Conservation (phyloP, 2,888 invertebrate species). For the Atrina japonica region DNA sequence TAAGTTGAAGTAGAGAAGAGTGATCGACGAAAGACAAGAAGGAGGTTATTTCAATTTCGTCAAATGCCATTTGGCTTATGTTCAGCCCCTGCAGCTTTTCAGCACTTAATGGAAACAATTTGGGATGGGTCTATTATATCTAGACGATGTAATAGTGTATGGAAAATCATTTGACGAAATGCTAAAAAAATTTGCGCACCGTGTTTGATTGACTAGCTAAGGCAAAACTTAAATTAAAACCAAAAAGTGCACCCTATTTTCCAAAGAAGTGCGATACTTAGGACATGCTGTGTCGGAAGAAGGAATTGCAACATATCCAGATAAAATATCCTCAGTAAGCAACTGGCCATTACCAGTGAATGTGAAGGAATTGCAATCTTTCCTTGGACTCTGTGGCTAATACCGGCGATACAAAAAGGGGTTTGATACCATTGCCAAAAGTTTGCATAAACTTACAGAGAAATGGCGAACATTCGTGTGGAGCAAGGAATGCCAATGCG, state of each 20-base stretch:
- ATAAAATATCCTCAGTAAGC: no score
- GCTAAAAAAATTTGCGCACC: not conserved
- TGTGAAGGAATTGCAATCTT: not conserved
- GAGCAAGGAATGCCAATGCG: not conserved
- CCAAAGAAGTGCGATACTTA: no score
- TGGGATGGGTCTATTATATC: not conserved
- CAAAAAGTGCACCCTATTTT: not conserved
- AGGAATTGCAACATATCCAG: no score
- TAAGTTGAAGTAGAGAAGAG: no score
- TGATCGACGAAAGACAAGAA: no score
- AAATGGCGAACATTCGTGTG: not conserved
- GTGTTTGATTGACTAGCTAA: not conserved
- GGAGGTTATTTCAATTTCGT: no score
- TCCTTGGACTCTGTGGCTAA: not conserved
- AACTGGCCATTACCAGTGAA: no score
- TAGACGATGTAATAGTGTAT: not conserved
- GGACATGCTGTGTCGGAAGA: no score
- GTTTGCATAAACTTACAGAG: not conserved
- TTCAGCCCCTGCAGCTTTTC: no score
- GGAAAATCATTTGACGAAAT: not conserved
- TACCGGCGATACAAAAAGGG: not conserved
- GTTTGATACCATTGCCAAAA: conserved; percentile 1
- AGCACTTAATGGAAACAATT: no score
- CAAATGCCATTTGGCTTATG: no score
- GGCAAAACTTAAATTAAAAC: conserved; percentile 2